Base-by-base conservation (phyloP, 2,113 vertebrate species). In the Dermatemys mawii region DNA sequence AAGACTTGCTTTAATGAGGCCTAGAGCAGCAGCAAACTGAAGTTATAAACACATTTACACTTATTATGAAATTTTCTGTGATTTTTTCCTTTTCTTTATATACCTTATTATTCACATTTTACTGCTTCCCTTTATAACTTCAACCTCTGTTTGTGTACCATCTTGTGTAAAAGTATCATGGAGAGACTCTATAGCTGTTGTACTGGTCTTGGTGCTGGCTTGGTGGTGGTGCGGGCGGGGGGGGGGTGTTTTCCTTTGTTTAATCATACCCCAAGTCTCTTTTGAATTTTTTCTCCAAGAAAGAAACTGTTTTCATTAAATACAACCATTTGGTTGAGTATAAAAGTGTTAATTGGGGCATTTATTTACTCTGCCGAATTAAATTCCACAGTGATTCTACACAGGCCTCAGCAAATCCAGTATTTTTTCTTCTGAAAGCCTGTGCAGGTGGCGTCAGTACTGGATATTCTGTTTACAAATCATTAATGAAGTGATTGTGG, bases 401-500 rank as follows among this genome's bases (percentile, higher is more conserved):
- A 95, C 83, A 92, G 95, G 91, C 94, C 86, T 94, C 93, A 83
- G 94, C 92, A 93, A 97, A 84, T 95, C 92, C 92, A 91, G 96
- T 96, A 94, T 95, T 96, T 97, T 93, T 93, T 83, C 90, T 84
- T 87, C 73, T 86, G 94, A 88, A 87, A 93, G 97, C 95, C 93
- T 53, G 57, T 11, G 95, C 98, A 98, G 97, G 97, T 97, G 97
- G 96, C 50, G 87, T 96, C 93, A 83, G 97, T 90, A 84, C 95
- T 95, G 93, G 96, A 90, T 90, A 89, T 93, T 94, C 96, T 97
- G 98, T 98, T 98, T 98, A 97, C 98, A 98, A 97, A 98, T 97
- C 97, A 97, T 97, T 98, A 97, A 98, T 98, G 97, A 98, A 97
- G 97, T 95, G 96, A 98, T 97, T 95, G 96, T 96, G 91, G 95